Evolutionary conservation across 2,797 vertebrate genomes (phyloP).

Genomic region (Xerus rutilus): DNA sequence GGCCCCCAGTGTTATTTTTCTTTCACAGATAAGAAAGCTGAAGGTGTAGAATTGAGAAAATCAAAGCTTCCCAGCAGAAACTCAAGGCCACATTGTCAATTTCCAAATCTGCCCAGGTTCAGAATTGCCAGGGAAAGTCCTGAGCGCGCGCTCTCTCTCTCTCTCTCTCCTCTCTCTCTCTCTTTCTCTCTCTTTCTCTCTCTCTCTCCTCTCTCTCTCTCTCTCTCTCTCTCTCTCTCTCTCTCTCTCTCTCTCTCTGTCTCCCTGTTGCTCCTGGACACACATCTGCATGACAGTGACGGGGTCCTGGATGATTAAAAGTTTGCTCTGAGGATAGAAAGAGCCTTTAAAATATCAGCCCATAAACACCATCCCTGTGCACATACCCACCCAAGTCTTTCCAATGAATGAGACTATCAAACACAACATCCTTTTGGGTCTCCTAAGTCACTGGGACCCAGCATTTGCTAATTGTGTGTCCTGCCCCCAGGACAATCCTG

Average conservation of each 20-base stretch:
- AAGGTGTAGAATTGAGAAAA: not conserved
- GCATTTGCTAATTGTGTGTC: fast-evolving
- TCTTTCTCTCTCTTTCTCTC: no score
- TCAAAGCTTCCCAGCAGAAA: not conserved
- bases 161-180: no score
- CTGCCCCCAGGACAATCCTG: no score
- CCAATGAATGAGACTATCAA: not conserved
- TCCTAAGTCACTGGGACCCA: not conserved
- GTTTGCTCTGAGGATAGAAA: not conserved
- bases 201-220: no score
- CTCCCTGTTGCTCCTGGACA: no score
- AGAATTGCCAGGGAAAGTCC: no score
- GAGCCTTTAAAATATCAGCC: not conserved
- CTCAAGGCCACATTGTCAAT: not conserved
- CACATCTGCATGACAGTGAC: no score
- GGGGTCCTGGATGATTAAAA: not conserved
- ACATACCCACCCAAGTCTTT: fast-evolving
- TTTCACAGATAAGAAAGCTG: not conserved
- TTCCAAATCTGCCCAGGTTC: not conserved
- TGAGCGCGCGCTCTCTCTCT: no score
- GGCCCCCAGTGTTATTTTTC: not conserved
- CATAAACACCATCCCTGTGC: fast-evolving
- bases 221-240: no score
- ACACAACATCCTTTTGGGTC: no score
- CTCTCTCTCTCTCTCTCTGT: no score